Conservation (phyloP, 2,113 vertebrate genomes). For the Aphelocoma coerulescens region DNA sequence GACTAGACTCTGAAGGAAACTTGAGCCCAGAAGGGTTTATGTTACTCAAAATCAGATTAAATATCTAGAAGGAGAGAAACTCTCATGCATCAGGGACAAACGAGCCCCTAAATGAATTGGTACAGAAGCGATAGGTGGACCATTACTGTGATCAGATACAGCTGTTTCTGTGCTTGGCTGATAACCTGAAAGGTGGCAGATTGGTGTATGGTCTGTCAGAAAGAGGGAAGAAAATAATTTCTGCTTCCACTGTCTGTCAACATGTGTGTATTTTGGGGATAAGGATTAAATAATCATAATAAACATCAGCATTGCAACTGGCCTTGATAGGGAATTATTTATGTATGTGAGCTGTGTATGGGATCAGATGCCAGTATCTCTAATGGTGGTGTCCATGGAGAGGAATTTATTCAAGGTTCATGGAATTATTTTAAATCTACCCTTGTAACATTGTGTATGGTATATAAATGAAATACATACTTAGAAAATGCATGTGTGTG, state of each 20-base stretch:
- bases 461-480: not conserved
- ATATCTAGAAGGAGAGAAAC: not conserved
- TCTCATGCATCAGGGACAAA: not conserved
- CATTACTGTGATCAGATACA: constrained; percentile 15
- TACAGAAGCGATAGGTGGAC: not conserved
- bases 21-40: not conserved
- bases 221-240: not conserved
- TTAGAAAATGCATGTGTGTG: not conserved
- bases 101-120: not conserved
- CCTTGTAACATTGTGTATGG: not conserved
- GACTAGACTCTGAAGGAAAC: not conserved
- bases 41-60: constrained; percentile 18
- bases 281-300: not conserved
- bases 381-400: not conserved
- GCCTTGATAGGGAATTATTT: not conserved
- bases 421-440: not conserved
- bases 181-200: not conserved
- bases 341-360: not conserved
- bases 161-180: not conserved
- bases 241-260: not conserved
- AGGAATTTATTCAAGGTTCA: not conserved
- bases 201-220: not conserved
- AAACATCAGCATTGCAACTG: not conserved
- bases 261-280: not conserved
- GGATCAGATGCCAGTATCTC: not conserved